Percentiles rank a stretch among this genome's conserved stretches.
Conservation (phyloP, 2,113 vertebrate genomes). For the Brachirus orientalis region DNA sequence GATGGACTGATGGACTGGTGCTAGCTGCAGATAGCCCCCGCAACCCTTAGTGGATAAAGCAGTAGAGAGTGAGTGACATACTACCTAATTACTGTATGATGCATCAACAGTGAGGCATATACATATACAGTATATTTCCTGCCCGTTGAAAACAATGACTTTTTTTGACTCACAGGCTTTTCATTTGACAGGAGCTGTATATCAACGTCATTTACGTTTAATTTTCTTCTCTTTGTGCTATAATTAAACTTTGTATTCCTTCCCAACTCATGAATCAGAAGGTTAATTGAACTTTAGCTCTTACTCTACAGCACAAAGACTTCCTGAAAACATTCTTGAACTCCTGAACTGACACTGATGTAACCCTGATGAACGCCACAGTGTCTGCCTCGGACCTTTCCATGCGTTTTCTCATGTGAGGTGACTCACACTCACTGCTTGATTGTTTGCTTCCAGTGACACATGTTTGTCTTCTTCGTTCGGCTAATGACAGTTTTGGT, state of each 20-base stretch:
- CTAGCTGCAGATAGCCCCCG: too few species aligned
- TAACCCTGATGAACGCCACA: conserved; percentile 68
- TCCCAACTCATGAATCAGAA: conserved; percentile 55
- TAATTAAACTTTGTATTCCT: conserved; percentile 66
- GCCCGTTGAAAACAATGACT: conserved; percentile 21
- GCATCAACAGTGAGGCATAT: conserved; percentile 8
- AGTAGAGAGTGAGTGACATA: too few species aligned
- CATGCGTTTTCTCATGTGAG: conserved; percentile 51
- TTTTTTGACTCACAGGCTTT: conserved; percentile 32
- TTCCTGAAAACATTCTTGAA: conserved; percentile 78
- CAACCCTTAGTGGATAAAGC: too few species aligned
- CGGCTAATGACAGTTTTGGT: conserved; percentile 50
- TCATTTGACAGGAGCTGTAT: conserved; percentile 52
- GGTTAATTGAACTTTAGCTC: conserved; percentile 70
- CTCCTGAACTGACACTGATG: conserved; percentile 74
- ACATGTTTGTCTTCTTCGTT: conserved; percentile 69
- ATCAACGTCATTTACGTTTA: conserved; percentile 54
- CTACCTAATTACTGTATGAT: neutral
- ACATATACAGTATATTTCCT: conserved; percentile 14
- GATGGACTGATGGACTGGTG: too few species aligned
- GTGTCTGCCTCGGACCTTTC: conserved; percentile 65
- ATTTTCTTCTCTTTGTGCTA: conserved; percentile 42
- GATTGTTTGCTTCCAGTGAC: conserved; percentile 63
- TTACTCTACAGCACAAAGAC: conserved; percentile 74
- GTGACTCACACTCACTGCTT: conserved; percentile 50